Conservation (phyloP, 2,797 vertebrate species). For the Orientallactaga sibirica region DNA sequence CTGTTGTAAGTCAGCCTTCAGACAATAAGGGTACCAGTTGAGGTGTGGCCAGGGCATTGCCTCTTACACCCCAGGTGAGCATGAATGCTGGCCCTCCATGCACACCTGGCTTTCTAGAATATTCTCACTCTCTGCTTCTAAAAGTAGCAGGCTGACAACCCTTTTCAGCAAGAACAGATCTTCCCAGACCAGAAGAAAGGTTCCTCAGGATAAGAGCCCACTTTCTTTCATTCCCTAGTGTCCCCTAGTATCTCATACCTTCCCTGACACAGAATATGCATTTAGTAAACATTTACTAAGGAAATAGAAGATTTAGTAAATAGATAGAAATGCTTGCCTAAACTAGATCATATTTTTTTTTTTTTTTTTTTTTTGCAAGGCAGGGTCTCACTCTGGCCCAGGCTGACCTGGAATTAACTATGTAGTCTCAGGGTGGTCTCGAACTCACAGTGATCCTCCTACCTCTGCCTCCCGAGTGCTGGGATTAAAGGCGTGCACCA, state of each 20-base stretch:
- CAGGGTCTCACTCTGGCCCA: no score
- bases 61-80: not conserved
- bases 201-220: not conserved
- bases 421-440: no score
- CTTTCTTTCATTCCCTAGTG: not conserved
- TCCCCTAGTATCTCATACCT: not conserved
- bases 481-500: no score
- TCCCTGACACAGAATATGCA: not conserved
- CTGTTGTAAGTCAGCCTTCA: not conserved
- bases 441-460: no score
- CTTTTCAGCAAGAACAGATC: not conserved
- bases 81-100: no score
- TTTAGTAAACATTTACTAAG: slow-evolving; percentile 60
- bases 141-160: not conserved
- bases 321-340: slow-evolving; percentile 28
- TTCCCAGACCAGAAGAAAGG: not conserved
- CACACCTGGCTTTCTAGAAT: not conserved
- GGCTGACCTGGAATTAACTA: no score
- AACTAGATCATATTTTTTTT: slow-evolving; percentile 30
- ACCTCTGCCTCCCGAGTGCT: no score
- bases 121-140: not conserved
- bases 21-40: not conserved
- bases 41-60: accelerated
- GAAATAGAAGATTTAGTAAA: slow-evolving; percentile 55
- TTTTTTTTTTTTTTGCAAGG: not conserved